Conservation (phyloP, 1,140 invertebrate species). For the Drosophila sproati region DNA sequence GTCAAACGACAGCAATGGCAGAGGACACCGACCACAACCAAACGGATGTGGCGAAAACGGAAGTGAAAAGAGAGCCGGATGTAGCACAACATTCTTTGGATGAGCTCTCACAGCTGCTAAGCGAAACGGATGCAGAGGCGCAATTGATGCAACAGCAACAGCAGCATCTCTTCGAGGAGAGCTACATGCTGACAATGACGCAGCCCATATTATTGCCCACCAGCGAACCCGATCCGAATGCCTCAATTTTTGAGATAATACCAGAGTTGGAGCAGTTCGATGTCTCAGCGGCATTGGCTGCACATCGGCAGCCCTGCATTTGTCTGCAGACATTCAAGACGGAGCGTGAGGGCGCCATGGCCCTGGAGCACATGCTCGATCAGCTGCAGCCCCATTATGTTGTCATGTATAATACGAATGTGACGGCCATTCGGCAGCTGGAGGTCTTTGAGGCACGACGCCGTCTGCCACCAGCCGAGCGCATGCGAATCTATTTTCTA, state of each 20-base stretch:
- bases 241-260: conserved; percentile 88
- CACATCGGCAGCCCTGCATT: conserved; percentile 87
- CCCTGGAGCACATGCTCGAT: conserved; percentile 88
- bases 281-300: conserved; percentile 86
- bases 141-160: conserved; percentile 7
- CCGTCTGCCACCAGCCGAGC: conserved; percentile 86
- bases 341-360: conserved; percentile 88
- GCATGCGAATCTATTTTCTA: conserved; percentile 93
- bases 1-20: conserved; percentile 19
- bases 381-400: conserved; percentile 92
- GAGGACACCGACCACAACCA: not conserved
- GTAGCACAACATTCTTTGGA: conserved; percentile 23
- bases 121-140: conserved; percentile 73
- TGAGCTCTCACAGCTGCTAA: conserved; percentile 71
- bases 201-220: conserved; percentile 84
- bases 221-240: conserved; percentile 72
- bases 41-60: not conserved
- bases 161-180: conserved; percentile 85
- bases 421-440: conserved; percentile 94
- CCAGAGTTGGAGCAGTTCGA: conserved; percentile 89
- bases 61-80: not conserved
- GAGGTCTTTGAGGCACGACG: conserved; percentile 93
- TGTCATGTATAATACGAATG: conserved; percentile 95
- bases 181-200: conserved; percentile 89
- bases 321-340: conserved; percentile 91